phyloP scores from a whole-genome alignment of 2,888 invertebrate genomes.

The Zhengitettix transpicula region DNA sequence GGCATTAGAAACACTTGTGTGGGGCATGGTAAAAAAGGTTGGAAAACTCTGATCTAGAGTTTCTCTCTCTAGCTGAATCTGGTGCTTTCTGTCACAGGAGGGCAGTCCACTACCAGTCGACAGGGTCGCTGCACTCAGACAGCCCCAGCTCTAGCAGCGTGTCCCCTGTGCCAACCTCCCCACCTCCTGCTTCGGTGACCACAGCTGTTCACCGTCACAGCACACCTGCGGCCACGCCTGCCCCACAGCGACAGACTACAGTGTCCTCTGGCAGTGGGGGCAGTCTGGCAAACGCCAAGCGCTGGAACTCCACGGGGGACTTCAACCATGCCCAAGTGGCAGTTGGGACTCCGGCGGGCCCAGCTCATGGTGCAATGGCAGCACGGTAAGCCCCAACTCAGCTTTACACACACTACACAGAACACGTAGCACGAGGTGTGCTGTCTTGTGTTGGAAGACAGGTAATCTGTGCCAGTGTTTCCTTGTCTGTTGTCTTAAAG shows the following conservation, averaged over 20 bases:
- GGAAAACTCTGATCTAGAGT: too few relatives aligned
- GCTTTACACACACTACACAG: too few relatives aligned
- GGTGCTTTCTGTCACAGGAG: constrained; percentile 40
- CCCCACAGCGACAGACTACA: constrained; percentile 12
- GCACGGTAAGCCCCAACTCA: background rate
- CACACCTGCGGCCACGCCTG: constrained; percentile 12
- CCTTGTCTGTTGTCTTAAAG: too few relatives aligned
- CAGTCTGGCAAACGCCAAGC: constrained; percentile 30
- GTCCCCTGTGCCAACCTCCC: constrained; percentile 54
- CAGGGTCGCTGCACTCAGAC: constrained; percentile 66
- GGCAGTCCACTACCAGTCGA: constrained; percentile 67
- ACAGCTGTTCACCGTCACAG: constrained; percentile 3
- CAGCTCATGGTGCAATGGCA: background rate
- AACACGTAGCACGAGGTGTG: too few relatives aligned
- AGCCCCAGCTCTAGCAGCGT: constrained; percentile 68
- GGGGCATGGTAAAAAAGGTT: too few relatives aligned
- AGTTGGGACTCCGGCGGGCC: background rate
- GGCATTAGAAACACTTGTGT: too few relatives aligned
- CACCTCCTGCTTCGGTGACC: constrained; percentile 23
- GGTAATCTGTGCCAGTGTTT: too few relatives aligned
- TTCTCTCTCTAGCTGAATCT: too few relatives aligned
- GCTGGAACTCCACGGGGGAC: constrained; percentile 74
- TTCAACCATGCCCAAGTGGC: constrained; percentile 36
- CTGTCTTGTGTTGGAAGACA: too few relatives aligned
- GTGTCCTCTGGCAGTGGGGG: constrained; percentile 3